These are phyloP conservation scores for Ascidia mentula DNA, from an alignment of 23 tunicate species.

Conservation along the genomic window DNA sequence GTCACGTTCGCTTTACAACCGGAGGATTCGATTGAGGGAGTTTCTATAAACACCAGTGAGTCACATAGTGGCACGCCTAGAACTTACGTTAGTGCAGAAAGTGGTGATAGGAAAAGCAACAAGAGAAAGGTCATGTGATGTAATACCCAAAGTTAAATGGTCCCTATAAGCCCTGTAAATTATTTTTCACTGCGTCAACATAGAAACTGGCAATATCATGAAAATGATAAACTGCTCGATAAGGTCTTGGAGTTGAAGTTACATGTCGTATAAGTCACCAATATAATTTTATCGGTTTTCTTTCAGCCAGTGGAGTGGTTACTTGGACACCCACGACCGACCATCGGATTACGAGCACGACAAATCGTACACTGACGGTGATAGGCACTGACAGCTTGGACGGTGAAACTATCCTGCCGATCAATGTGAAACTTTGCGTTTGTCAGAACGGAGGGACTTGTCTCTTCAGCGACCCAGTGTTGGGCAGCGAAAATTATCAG, in stretches of 20 bases:
- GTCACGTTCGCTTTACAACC: background rate
- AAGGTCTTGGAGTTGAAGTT: no score
- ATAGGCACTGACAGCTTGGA: background rate
- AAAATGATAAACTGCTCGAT: no score
- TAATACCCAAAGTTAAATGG: no score
- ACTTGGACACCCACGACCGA: background rate
- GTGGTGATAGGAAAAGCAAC: no score
- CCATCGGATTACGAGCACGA: background rate
- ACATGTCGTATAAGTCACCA: no score
- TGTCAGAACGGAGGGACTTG: conserved; percentile 1
- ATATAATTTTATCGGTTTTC: no score
- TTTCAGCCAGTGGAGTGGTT: background rate
- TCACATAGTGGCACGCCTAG: no score
- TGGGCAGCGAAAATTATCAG: background rate
- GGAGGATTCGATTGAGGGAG: background rate
- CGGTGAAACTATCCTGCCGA: conserved; percentile 1
- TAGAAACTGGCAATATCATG: no score
- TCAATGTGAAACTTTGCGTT: background rate
- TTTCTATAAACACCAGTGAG: background rate
- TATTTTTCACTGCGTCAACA: no score
- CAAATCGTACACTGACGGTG: background rate
- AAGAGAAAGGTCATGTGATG: no score
- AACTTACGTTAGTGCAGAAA: no score
- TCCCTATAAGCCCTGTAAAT: no score
- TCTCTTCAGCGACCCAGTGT: background rate